Percentiles rank a stretch among this genome's conserved stretches.
Conservation (phyloP, 1,140 invertebrate genomes). For the Rhizoglyphus robini region DNA sequence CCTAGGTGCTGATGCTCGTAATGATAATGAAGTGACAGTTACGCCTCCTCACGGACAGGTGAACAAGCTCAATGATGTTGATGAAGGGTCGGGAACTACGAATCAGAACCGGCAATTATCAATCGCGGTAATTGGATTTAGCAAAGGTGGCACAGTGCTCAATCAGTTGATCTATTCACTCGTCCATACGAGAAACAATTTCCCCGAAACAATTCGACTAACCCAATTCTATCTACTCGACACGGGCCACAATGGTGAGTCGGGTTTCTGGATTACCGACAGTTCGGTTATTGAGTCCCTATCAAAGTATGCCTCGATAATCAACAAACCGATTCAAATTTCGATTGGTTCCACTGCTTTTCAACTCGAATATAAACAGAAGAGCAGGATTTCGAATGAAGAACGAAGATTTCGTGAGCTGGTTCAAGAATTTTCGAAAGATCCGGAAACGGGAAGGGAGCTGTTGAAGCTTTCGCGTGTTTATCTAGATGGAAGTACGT, state of each 20-base stretch:
- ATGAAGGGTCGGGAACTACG: too few species aligned
- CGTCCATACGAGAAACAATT: slow-evolving; percentile 32
- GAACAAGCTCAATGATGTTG: too few species aligned
- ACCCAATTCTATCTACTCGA: slow-evolving; percentile 69
- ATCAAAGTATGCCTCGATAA: slow-evolving; percentile 40
- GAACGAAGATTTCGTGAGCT: slow-evolving; percentile 55
- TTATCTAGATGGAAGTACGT: slow-evolving; percentile 31
- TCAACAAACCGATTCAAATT: too few species aligned
- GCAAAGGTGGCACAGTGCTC: slow-evolving; percentile 78
- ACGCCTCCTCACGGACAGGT: too few species aligned
- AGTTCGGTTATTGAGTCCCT: slow-evolving; percentile 51
- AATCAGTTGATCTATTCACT: slow-evolving; percentile 78
- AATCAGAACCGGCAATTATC: too few species aligned
- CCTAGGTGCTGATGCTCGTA: too few species aligned
- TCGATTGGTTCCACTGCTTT: slow-evolving; percentile 66
- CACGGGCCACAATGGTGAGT: slow-evolving; percentile 64
- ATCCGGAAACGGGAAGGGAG: slow-evolving; percentile 41
- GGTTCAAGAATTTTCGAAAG: slow-evolving; percentile 47
- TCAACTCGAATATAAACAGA: slow-evolving; percentile 52
- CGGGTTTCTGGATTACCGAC: slow-evolving; percentile 70
- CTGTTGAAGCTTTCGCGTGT: slow-evolving; percentile 52
- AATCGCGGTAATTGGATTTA: slow-evolving; percentile 77
- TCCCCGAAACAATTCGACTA: slow-evolving; percentile 24
- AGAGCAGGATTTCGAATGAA: slow-evolving; percentile 58
- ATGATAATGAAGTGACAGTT: too few species aligned